Percentiles rank a stretch among this genome's conserved stretches.
Conservation (phyloP, 2,888 invertebrate species). For the Tridacna gigas region DNA sequence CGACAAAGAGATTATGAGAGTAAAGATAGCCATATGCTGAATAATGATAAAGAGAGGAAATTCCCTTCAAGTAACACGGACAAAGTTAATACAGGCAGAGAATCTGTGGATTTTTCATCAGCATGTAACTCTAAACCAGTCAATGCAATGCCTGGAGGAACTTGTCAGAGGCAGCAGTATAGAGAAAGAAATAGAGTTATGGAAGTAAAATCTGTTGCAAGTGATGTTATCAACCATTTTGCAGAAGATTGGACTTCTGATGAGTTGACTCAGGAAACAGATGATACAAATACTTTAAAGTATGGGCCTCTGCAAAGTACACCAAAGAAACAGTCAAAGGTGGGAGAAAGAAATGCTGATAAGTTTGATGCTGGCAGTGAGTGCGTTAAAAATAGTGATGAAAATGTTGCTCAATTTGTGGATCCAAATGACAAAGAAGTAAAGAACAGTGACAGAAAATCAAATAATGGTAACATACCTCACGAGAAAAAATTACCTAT, state of each 20-base stretch:
- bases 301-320: slow-evolving; percentile 13
- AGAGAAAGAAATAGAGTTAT: neutral
- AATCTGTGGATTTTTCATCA: neutral
- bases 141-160: neutral
- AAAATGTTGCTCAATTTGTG: neutral
- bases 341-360: neutral
- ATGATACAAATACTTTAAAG: neutral
- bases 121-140: neutral
- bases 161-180: neutral
- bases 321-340: neutral
- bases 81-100: neutral
- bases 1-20: neutral
- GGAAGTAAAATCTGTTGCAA: neutral
- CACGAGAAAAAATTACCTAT: neutral
- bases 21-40: neutral
- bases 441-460: neutral
- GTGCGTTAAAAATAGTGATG: neutral
- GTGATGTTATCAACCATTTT: slow-evolving; percentile 1
- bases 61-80: neutral
- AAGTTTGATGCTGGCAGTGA: neutral
- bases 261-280: neutral
- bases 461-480: neutral
- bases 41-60: neutral
- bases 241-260: slow-evolving; percentile 16
- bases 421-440: neutral